Percentiles rank a stretch among this genome's conserved stretches.
Evolutionary conservation across 2,113 vertebrate species (phyloP).

Genomic region (Corythornis madagascariensis): DNA sequence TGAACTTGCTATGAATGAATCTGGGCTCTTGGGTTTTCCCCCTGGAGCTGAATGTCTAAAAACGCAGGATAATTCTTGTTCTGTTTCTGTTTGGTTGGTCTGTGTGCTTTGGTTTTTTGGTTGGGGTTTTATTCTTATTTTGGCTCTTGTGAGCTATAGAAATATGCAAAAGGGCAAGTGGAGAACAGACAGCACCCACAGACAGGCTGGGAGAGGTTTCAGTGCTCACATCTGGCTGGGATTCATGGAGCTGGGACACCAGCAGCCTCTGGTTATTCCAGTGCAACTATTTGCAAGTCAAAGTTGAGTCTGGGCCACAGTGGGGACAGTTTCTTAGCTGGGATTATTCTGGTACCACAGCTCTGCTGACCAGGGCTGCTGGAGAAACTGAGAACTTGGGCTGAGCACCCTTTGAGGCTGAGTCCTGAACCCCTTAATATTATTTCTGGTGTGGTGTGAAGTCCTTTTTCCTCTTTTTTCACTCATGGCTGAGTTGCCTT

Average conservation of each 20-base stretch:
- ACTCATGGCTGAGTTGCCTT: not conserved
- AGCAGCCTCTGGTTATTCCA: not conserved
- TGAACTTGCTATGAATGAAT: slow-evolving; percentile 60
- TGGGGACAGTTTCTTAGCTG: not conserved
- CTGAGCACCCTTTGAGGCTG: not conserved
- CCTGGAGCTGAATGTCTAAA: slow-evolving; percentile 50
- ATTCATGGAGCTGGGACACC: not conserved
- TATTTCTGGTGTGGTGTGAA: not conserved
- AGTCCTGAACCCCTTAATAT: not conserved
- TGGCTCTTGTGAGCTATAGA: not conserved
- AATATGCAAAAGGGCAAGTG: not conserved
- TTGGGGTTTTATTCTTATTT: not conserved
- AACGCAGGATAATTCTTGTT: slow-evolving; percentile 35
- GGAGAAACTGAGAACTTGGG: not conserved
- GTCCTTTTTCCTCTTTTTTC: not conserved
- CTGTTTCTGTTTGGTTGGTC: not conserved
- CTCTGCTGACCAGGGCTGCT: not conserved
- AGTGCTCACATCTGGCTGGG: fast-evolving
- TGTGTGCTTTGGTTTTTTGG: not conserved
- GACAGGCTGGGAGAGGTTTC: not conserved
- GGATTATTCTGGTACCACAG: fast-evolving
- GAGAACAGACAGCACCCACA: not conserved
- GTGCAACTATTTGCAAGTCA: not conserved
- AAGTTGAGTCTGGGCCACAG: not conserved
- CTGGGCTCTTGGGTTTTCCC: slow-evolving; percentile 39